Conservation (phyloP, 2,113 vertebrate genomes). For the Hyperoodon ampullatus region DNA sequence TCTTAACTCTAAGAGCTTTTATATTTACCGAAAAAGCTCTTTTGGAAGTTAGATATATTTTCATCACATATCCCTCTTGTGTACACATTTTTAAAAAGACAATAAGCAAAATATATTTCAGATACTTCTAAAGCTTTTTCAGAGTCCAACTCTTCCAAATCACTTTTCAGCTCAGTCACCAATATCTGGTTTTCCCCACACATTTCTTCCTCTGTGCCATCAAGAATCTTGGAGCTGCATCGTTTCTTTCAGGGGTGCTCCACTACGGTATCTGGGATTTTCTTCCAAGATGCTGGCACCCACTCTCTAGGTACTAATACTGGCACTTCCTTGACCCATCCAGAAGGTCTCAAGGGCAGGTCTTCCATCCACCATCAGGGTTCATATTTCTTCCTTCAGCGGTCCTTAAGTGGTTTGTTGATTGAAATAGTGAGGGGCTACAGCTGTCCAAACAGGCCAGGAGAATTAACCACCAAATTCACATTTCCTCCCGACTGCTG, state of each 20-base stretch:
- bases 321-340: neutral
- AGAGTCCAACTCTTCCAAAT: neutral
- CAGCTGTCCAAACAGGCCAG: neutral
- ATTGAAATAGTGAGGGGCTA: neutral
- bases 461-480: neutral
- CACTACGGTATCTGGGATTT: neutral
- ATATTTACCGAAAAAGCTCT: neutral
- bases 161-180: neutral
- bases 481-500: neutral
- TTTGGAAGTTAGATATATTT: neutral
- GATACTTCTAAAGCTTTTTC: neutral
- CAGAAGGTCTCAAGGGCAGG: neutral
- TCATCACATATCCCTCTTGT: neutral
- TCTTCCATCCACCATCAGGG: neutral
- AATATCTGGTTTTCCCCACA: neutral
- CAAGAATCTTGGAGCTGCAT: neutral
- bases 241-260: neutral
- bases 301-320: neutral
- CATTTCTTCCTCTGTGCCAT: neutral
- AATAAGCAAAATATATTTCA: neutral
- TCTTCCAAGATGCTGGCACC: neutral
- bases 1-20: neutral
- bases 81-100: neutral
- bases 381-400: neutral
- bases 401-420: neutral